These are phyloP conservation scores for Acipenser ruthenus DNA, from an alignment of 2,797 vertebrate species.

Conservation along the genomic window DNA sequence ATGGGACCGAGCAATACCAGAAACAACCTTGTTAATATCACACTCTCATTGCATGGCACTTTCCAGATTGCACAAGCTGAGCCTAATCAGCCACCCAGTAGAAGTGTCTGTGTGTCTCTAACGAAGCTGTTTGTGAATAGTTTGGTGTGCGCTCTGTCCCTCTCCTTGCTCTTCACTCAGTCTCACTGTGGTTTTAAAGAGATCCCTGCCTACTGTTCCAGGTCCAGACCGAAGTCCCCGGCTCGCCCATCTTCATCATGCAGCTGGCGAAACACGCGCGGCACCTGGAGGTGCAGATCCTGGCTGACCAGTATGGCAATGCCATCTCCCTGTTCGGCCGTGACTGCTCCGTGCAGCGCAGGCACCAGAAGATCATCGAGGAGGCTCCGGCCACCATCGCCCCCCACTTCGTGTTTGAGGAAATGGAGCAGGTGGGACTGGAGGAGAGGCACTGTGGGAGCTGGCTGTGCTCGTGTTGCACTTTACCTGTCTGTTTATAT, in stretches of 20 bases:
- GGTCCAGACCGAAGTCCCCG: conserved; percentile 68
- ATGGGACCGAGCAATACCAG: no score
- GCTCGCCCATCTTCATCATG: conserved; percentile 76
- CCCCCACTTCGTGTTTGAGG: conserved; percentile 77
- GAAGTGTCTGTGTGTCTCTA: no score
- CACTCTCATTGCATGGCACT: no score
- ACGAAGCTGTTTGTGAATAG: neutral
- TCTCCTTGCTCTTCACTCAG: conserved; percentile 43
- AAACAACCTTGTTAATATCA: no score
- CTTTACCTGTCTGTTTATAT: no score
- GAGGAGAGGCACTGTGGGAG: no score
- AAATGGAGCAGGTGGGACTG: conserved; percentile 83
- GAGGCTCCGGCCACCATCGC: conserved; percentile 93
- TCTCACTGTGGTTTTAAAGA: conserved; percentile 17
- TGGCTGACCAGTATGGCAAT: conserved; percentile 91
- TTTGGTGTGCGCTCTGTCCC: neutral
- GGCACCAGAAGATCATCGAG: conserved; percentile 98
- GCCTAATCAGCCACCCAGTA: no score
- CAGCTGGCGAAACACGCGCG: conserved; percentile 66
- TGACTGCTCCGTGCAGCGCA: conserved; percentile 90
- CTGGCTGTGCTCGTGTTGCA: no score
- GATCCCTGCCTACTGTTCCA: conserved; percentile 18
- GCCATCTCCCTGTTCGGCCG: conserved; percentile 94
- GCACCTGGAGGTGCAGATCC: conserved; percentile 88
- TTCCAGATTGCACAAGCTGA: no score